Base-by-base conservation (phyloP, 2,888 invertebrate genomes). In the Oxystoma pomonae region DNA sequence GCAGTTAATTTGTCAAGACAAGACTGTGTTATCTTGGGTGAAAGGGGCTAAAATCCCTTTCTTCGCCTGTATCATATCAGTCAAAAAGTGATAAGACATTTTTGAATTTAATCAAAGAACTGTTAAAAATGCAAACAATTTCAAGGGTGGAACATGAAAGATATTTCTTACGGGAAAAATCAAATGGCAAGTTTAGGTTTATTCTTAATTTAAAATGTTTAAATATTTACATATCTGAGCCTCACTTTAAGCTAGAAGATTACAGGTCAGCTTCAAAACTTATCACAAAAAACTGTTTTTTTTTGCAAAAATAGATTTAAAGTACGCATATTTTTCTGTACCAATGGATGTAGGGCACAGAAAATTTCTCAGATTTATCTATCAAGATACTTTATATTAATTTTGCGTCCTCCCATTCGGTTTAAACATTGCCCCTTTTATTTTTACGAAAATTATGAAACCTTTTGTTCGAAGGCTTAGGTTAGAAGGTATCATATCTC, bases 161-260 rank as follows among this genome's bases (percentile, higher is more conserved):
- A n/a, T n/a, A n/a, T 55, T 60, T 60, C 55, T 21, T 35, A 35
- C 3, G 35, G 35, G 35, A 35, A 16, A 0, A 62, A 51, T 22
- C 20, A 1, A 62, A 17, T n/a, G 35, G 35, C 35, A 35, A 35
- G 3, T 7, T 7, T 7, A 35, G 35, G 12, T 35, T 35, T 35
- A 35, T 35, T 35, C 12, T 35, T 7, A 35, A 35, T 12, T 35
- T 35, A 35, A 35, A 35, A 35, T 7, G 12, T 35, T 12, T 35
- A 7, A 35, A 35, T n/a, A n/a, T n/a, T 12, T 35, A 35, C 12
- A 35, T 35, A 35, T 35, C 35, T 3, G 35, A 7, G 35, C 35
- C 35, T 7, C 35, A 35, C 12, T 35, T 35, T 35, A 35, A 35
- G 12, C 35, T 35, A 35, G 35, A 35, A 35, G 35, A 35, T 35